Base-by-base conservation (phyloP, 2,113 vertebrate genomes). In the Calypte anna region DNA sequence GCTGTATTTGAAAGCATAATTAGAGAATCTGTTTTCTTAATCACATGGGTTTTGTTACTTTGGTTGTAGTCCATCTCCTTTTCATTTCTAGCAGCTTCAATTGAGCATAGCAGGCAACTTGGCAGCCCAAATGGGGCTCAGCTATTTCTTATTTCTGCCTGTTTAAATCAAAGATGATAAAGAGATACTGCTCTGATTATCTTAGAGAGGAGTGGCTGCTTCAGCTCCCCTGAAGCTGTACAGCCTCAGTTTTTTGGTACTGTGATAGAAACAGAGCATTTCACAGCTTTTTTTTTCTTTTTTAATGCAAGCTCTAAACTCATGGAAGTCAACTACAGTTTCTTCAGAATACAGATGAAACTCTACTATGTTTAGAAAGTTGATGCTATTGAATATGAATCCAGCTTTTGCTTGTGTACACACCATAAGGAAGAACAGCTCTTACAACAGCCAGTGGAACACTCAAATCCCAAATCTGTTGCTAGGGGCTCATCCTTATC, bases 11-110 rank as follows among this genome's bases (percentile, higher is more conserved):
- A 98, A 98, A 98, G 98, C 97, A 96, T 98, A 99, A 99, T 99
- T 99, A 99, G 98, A 96, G 98, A 98, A 99, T 99, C 98, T 98
- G 98, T 98, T 99, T 99, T 98, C 98, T 99, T 99, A 99, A 99
- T 99, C 98, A 98, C 97, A 94, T 98, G 97, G 97, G 95, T 98
- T 98, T 98, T 95, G 97, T 96, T 94, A 96, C 96, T 98, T 97
- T 97, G 97, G 97, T 98, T 97, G 97, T 93, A 92, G 90, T 98
- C 96, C 95, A 97, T 97, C 94, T 97, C 92, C 84, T 89, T 97
- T 98, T 97, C 93, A 95, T 94, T 97, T 95, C 93, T 97, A 97
- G 94, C 89, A 72, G 87, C 97, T 97, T 97, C 63, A 38, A 96
- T 94, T 88, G 88, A 92, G 96, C 97, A 94, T 91, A 95, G 93